Percentiles rank a stretch among this genome's conserved stretches.
phyloP scores from a whole-genome alignment of 2,888 invertebrate species.

The Acanthoscelides obtectus region DNA sequence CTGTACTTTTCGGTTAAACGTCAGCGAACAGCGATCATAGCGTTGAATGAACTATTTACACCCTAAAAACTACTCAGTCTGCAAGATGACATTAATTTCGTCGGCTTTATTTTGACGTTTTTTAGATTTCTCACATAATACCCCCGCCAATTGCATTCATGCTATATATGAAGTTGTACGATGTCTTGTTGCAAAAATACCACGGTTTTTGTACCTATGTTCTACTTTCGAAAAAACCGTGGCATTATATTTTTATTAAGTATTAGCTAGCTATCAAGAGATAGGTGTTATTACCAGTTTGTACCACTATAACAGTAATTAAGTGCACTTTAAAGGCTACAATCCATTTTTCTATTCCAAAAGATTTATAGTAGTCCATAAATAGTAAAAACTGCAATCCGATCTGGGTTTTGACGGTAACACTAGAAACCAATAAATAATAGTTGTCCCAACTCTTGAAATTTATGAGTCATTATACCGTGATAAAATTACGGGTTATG shows the following conservation, averaged over 20 bases:
- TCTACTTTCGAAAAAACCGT: no score
- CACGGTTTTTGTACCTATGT: no score
- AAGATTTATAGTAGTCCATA: not conserved
- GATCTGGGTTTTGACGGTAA: not conserved
- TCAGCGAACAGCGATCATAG: no score
- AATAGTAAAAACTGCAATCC: not conserved
- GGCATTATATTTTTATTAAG: not conserved
- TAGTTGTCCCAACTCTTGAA: not conserved
- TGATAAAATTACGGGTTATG: not conserved
- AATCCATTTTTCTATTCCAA: not conserved
- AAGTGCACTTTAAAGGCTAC: not conserved
- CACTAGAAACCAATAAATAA: not conserved
- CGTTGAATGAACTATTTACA: no score
- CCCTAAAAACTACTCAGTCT: no score
- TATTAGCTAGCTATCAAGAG: not conserved
- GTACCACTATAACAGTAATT: not conserved
- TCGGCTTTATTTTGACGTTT: no score
- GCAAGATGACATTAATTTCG: no score
- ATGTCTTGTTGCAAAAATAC: no score
- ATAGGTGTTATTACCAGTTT: not conserved
- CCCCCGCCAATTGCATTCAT: no score
- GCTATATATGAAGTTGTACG: no score
- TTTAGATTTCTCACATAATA: no score
- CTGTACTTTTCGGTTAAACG: no score
- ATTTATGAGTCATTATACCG: not conserved